Base-by-base conservation (phyloP, 2,797 vertebrate species). In the Mastacembelus armatus region DNA sequence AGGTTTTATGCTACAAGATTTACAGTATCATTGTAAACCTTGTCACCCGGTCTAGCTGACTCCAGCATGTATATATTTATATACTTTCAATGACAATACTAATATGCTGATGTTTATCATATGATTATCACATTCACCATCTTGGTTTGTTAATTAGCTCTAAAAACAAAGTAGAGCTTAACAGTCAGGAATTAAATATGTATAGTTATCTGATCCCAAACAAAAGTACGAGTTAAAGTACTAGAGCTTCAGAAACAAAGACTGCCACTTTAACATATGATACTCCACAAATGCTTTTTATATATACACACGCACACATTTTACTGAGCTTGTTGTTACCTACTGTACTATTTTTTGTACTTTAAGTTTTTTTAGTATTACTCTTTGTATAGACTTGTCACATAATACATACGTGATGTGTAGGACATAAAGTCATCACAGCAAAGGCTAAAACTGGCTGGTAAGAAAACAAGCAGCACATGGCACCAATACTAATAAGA, bases 401-500 rank as follows among this genome's bases (percentile, higher is more conserved):
- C 69, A 50, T 50, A 77, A 77, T 10, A 58, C 64, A 59, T 49
- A 45, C n/a, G 19, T 22, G 26, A 26, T 33, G 47, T 42, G 45
- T 32, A 44, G 33, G 10, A 66, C 58, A 85, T 81, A 69, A 73
- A 84, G n/a, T 88, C 54, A 81, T 60, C 16, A 26, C 7, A 32
- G 54, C 40, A 56, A 43, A 18, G 9, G 38, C 51, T 75, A 77
- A 72, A 75, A 67, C 22, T 50, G 71, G 66, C 84, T 69, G 51
- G 76, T 79, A 59, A 72, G 85, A 73, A 89, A 91, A 89, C 80
- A 86, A 91, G 86, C 77, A 79, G 55, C 54, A 69, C 62, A 32
- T 50, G 42, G 49, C 64, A 64, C 68, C 76, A 75, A 91, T 90
- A 80, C 89, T 92, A 92, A 93, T 92, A 84, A 91, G 77, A 66